Evolutionary conservation across 1,140 invertebrate species (phyloP).

Genomic region (Battus philenor): DNA sequence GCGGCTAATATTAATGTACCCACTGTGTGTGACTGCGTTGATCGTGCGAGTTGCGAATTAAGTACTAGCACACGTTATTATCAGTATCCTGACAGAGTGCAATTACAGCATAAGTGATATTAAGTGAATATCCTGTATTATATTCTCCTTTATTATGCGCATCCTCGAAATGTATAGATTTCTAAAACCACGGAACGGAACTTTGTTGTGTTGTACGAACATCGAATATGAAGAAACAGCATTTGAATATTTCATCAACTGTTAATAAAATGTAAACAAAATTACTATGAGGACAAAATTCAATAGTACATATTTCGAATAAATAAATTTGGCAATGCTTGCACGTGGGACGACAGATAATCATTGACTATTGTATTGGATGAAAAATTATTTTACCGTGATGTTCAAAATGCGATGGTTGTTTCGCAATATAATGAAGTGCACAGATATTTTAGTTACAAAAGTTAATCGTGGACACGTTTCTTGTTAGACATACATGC

Average conservation of each 20-base stretch:
- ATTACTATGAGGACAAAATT: too few species aligned
- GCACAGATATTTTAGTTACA: conserved; percentile 11
- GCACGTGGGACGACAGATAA: neutral
- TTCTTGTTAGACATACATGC: neutral
- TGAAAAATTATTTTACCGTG: conserved; percentile 2
- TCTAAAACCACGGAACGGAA: neutral
- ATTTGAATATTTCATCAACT: too few species aligned
- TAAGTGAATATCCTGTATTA: conserved; percentile 14
- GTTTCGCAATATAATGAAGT: conserved; percentile 9
- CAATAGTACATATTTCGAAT: too few species aligned
- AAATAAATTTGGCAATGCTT: neutral
- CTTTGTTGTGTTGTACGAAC: neutral
- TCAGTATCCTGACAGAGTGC: conserved; percentile 14
- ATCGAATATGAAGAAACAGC: too few species aligned
- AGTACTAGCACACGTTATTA: conserved; percentile 10
- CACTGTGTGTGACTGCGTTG: too few species aligned
- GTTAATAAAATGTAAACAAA: too few species aligned
- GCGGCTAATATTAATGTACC: too few species aligned
- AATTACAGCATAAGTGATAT: conserved; percentile 17
- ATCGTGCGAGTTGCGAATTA: conserved; percentile 6
- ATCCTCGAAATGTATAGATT: conserved; percentile 6
- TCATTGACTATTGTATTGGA: conserved; percentile 6
- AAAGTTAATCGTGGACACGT: conserved; percentile 10
- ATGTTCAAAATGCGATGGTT: conserved; percentile 5
- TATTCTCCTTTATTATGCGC: conserved; percentile 3